Percentiles rank a stretch among this genome's conserved stretches.
These are phyloP conservation scores for Zosterops borbonicus DNA, from an alignment of 2,113 vertebrate species.

Conservation along the genomic window DNA sequence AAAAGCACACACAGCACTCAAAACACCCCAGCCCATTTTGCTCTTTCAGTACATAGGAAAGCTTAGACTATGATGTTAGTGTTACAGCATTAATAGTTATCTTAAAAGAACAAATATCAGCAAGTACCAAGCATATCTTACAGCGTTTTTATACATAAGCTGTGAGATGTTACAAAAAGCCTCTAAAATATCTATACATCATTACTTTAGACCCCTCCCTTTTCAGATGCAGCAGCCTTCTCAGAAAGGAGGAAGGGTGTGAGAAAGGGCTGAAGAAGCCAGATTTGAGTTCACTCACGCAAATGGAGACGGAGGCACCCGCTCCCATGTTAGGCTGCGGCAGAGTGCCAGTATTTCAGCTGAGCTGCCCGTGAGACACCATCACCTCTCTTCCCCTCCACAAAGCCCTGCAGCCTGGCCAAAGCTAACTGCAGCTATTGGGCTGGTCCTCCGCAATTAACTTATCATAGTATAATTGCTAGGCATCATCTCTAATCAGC, in stretches of 20 bases:
- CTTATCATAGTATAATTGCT: neutral
- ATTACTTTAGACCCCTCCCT: neutral
- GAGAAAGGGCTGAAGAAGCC: neutral
- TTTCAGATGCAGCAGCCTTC: neutral
- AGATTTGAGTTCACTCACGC: constrained; percentile 73
- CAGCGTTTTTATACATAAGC: neutral
- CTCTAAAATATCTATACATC: neutral
- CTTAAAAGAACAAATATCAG: neutral
- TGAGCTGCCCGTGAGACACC: neutral
- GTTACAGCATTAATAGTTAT: neutral
- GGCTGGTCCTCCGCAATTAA: neutral
- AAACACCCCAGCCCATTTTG: neutral
- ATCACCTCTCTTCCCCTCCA: neutral
- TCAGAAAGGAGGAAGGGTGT: neutral
- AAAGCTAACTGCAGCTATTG: neutral
- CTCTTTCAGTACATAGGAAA: neutral
- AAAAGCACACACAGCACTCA: neutral
- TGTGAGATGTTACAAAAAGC: rapidly evolving
- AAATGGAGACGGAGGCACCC: constrained; percentile 74
- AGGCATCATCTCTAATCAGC: neutral
- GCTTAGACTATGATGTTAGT: neutral
- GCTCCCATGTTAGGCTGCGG: constrained; percentile 69
- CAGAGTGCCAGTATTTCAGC: neutral
- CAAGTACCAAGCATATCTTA: neutral
- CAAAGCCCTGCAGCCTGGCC: neutral